These are phyloP conservation scores for Myiagra hebetior DNA, from an alignment of 2,113 vertebrate genomes.

Conservation along the genomic window DNA sequence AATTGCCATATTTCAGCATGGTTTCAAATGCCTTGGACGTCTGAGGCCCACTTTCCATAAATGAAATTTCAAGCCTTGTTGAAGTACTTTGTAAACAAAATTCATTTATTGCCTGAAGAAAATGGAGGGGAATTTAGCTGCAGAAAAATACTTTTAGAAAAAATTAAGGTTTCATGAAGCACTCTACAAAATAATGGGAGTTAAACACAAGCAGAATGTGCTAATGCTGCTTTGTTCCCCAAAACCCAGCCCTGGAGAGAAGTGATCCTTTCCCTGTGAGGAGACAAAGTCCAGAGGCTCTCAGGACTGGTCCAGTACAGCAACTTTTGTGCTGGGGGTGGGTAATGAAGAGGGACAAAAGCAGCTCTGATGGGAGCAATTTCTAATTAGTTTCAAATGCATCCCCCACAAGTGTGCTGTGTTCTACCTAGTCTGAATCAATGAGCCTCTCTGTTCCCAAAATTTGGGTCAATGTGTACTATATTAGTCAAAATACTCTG, in stretches of 20 bases:
- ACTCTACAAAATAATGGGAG: neutral
- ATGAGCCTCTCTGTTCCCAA: neutral
- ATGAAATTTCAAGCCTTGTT: constrained; percentile 26
- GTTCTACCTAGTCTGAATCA: neutral
- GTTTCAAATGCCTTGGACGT: neutral
- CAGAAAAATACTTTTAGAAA: neutral
- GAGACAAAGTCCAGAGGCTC: neutral
- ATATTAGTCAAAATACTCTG: constrained; percentile 2
- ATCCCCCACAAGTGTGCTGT: neutral
- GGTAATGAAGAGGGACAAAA: neutral
- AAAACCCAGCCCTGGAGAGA: neutral
- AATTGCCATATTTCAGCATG: constrained; percentile 52
- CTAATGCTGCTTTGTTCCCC: neutral
- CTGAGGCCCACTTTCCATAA: constrained; percentile 6
- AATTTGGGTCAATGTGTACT: neutral
- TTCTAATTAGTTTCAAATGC: neutral
- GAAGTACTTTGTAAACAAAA: constrained; percentile 53
- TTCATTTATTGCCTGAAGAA: constrained; percentile 2
- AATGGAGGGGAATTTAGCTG: neutral
- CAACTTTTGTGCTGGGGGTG: neutral
- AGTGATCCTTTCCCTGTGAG: neutral
- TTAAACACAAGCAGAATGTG: neutral
- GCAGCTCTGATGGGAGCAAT: neutral
- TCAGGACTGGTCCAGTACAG: neutral
- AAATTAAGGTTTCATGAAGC: neutral